Evolutionary conservation across 2,113 vertebrate genomes (phyloP).

Genomic region (Stegastes partitus): DNA sequence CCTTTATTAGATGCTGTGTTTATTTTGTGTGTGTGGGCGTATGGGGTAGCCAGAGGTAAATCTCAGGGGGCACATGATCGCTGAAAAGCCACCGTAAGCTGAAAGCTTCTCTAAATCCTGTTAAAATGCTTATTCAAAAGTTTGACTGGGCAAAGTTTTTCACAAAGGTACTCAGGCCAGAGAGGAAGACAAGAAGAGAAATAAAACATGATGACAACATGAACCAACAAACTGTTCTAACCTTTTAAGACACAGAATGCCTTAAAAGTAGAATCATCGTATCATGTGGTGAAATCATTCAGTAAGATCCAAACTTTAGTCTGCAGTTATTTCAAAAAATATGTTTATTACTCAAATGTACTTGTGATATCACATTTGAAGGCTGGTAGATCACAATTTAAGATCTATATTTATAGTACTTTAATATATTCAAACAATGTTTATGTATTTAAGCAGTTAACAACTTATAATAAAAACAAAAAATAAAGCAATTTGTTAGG

Average conservation of each 20-base stretch:
- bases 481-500: no score
- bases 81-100: constrained; percentile 34
- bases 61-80: constrained; percentile 16
- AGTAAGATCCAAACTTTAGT: no score
- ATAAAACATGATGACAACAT: background rate
- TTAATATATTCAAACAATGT: no score
- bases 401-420: no score
- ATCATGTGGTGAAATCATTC: no score
- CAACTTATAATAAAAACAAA: no score
- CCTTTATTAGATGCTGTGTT: constrained; percentile 44
- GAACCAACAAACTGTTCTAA: background rate
- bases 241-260: background rate
- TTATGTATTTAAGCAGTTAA: no score
- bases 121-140: constrained; percentile 42
- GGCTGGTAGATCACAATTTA: no score
- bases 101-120: constrained; percentile 34
- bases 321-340: no score
- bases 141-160: constrained; percentile 18
- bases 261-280: no score
- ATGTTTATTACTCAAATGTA: no score
- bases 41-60: constrained; percentile 30
- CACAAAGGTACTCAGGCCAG: background rate
- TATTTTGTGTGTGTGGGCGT: constrained; percentile 16
- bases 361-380: no score
- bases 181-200: background rate